Base-by-base conservation (phyloP, 2,113 vertebrate species). In the Hiodon tergisus region DNA sequence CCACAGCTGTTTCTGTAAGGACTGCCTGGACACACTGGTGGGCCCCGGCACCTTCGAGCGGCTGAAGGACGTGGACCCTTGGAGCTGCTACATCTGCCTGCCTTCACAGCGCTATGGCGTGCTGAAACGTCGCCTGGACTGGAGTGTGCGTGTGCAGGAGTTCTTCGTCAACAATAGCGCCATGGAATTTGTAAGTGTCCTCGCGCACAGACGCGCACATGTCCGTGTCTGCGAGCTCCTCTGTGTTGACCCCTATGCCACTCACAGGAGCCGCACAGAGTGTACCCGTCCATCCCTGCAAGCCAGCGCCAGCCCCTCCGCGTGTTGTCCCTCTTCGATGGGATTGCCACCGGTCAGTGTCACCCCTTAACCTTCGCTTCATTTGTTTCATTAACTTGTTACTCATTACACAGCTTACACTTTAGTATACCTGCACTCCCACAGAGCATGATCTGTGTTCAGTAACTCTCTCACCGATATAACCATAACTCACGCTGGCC, bases 261-360 rank as follows among this genome's bases (percentile, higher is more conserved):
- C 31, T 31, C 31, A 75, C 48, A 98, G 96, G 94, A 96, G 80
- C 93, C 92, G 10, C 96, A 97, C 77, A 93, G 95, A 89, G 83
- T 98, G 74, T 98, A 95, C 78, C 95, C 96, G 4, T 91, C 89
- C 0, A 92, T 98, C 76, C 88, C 94, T 0, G 89, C 93, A 6
- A 87, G 90, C 0, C 83, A 89, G 60, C 91, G 96, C 72, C 88
- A 88, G 69, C 95, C 96, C 0, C 89, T 98, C 47, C 88, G 82
- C 75, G 96, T 98, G 58, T 88, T 98, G 58, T 98, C 97, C 0
- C 89, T 98, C n/a, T 98, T 98, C 46, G 96, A 98, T 73, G 96
- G 96, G 51, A 94, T 98, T 4, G 91, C 94, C 0, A 96, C 96
- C 88, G 96, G 96, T 98, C 46, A 84, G 83, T 86, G 66, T 0